Conservation (phyloP, 2,888 invertebrate genomes). For the Phaedon cochleariae region DNA sequence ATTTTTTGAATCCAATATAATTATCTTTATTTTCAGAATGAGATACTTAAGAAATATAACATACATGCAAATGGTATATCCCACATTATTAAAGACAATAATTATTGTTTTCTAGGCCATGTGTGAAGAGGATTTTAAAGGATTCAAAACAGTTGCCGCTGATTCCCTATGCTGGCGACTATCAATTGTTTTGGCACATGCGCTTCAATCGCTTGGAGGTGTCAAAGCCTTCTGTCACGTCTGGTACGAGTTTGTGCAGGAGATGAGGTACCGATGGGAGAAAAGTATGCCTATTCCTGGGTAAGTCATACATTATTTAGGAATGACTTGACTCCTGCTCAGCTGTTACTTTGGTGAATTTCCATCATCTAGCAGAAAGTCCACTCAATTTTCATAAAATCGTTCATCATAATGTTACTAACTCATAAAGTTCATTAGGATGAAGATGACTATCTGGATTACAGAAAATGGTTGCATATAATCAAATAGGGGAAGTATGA, state of each 20-base stretch:
- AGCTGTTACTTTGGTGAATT: not conserved
- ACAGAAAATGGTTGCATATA: too few relatives aligned
- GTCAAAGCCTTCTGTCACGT: constrained; percentile 81
- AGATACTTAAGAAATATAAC: not conserved
- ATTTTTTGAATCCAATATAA: not conserved
- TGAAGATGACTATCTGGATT: too few relatives aligned
- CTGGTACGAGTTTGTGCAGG: constrained; percentile 93
- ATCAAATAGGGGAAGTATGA: too few relatives aligned
- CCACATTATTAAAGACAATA: too few relatives aligned
- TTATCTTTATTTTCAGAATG: too few relatives aligned
- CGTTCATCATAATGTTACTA: too few relatives aligned
- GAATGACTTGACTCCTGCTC: too few relatives aligned
- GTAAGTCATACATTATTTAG: constrained; percentile 69
- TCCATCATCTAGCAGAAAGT: too few relatives aligned
- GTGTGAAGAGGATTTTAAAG: constrained; percentile 53
- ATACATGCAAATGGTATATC: too few relatives aligned
- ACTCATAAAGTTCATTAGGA: too few relatives aligned
- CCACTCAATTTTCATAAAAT: too few relatives aligned
- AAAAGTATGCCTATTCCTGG: constrained; percentile 80
- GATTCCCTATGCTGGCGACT: constrained; percentile 86
- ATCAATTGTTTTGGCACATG: constrained; percentile 76
- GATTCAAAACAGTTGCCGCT: constrained; percentile 75
- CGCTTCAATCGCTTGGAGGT: constrained; percentile 79
- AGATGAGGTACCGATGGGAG: constrained; percentile 91
- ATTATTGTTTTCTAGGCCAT: too few relatives aligned